A percentile compares a stretch with the other conserved stretches of the same genome.
Conservation (phyloP, 2,113 vertebrate species). For the Benitochromis conjunctus region DNA sequence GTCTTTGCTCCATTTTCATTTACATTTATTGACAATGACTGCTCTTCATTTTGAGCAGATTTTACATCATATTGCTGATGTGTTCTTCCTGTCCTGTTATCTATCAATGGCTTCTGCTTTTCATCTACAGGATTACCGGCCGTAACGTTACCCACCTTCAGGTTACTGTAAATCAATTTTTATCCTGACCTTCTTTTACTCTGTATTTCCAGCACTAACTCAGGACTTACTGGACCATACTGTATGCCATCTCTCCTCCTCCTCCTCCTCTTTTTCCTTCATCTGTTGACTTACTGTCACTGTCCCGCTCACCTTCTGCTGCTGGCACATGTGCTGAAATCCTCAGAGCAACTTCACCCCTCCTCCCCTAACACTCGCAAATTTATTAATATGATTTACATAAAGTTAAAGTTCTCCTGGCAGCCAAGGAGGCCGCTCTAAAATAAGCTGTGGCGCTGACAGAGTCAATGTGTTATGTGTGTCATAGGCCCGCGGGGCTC, state of each 20-base stretch:
- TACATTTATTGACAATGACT: background rate
- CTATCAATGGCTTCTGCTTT: background rate
- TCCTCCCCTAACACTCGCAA: conserved; percentile 33
- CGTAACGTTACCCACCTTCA: conserved; percentile 4
- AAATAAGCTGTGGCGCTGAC: conserved; percentile 75
- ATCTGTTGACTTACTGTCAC: conserved; percentile 67
- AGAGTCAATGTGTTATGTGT: conserved; percentile 76
- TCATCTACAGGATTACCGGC: background rate
- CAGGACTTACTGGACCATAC: conserved; percentile 16
- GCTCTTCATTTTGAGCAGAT: background rate
- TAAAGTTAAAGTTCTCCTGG: conserved; percentile 68
- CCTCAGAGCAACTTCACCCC: conserved; percentile 53
- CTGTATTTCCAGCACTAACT: background rate
- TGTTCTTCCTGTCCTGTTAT: background rate
- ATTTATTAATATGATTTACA: conserved; percentile 82
- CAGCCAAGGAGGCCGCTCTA: conserved; percentile 72
- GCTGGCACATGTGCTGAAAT: conserved; percentile 31
- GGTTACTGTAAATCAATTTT: conserved; percentile 32
- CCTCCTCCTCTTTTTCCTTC: conserved; percentile 12
- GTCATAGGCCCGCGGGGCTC: conserved; percentile 59
- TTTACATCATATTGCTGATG: background rate
- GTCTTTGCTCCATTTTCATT: background rate
- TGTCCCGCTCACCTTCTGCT: conserved; percentile 59
- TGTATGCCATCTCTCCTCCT: background rate
- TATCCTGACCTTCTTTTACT: conserved; percentile 32